Base-by-base conservation (phyloP, 2,888 invertebrate genomes). In the Gari tellinella region DNA sequence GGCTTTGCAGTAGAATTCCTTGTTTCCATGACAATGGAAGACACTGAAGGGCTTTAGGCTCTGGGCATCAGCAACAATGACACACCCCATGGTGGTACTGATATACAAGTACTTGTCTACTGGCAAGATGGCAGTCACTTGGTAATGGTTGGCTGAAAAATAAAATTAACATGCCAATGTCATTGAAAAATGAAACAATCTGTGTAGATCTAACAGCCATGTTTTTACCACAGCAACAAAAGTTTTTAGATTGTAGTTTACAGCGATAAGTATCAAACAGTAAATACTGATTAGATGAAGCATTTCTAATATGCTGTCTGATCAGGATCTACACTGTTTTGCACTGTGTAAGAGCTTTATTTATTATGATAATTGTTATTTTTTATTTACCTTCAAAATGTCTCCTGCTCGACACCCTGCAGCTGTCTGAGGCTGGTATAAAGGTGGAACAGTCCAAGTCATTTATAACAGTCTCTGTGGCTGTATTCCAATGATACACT, bases 71-170 rank as follows among this genome's bases (percentile, higher is more conserved):
- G 97, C 96, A 7, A 98, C 96, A 60, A 99, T 95, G 51, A 99
- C 93, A 91, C 97, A 97, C 25, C 99, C 99, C 96, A 97, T 96
- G 8, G 97, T 97, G 0, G 99, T 99, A 51, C 99, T 99, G 73
- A 97, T 95, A 91, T 97, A 97, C 45, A 98, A 93, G 45, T 91
- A 90, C 51, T 80, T 76, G 25, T 87, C 88, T 61, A 95, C 92
- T 38, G 94, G 94, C 55, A 95, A 94, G 86, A 96, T 91, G 84
- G 95, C 94, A 78, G 95, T 94, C 72, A 96, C 95, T 94, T 96
- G 92, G 67, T 92, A 92, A 56, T 90, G 82, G 43, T 89, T 88
- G 57, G 91, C 92, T 92, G 83, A 52, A 84, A 84, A 37, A n/a
- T n/a, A n/a, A n/a, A n/a, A n/a, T n/a, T n/a, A n/a, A n/a, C n/a